Percentiles rank a stretch among this genome's conserved stretches.
Evolutionary conservation across 2,113 vertebrate genomes (phyloP).

Genomic region (Tetrax tetrax): DNA sequence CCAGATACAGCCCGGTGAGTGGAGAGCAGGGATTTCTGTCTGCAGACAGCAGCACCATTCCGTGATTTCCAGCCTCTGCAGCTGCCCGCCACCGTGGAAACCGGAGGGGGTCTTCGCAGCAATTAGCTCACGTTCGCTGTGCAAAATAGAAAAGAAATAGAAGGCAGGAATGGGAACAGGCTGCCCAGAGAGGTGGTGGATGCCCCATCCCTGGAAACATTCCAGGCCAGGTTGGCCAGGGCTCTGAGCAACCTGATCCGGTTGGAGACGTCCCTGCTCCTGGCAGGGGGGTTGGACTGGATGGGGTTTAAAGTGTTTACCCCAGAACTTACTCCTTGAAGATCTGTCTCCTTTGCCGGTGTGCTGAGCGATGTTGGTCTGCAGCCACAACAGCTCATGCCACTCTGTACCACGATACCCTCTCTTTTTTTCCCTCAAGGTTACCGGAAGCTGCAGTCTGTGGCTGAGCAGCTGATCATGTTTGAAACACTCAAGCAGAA

Average conservation of each 20-base stretch:
- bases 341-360: background rate
- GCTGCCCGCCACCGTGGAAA: background rate
- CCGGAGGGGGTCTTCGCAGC: background rate
- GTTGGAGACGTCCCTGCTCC: too few species aligned
- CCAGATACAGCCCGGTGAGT: conserved; percentile 17
- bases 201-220: too few species aligned
- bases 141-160: background rate
- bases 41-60: background rate
- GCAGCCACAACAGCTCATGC: accelerated
- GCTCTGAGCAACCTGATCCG: too few species aligned
- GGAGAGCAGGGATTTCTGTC: background rate
- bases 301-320: background rate
- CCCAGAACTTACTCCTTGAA: background rate
- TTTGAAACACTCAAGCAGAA: conserved; percentile 66
- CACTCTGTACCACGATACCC: accelerated
- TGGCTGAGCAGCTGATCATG: conserved; percentile 61
- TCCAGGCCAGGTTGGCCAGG: too few species aligned
- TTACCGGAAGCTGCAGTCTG: conserved; percentile 49
- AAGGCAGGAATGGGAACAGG: background rate
- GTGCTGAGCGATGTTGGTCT: background rate
- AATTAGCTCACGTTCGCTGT: background rate
- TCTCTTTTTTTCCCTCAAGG: background rate
- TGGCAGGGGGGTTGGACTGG: too few species aligned
- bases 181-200: too few species aligned
- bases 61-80: background rate